Evolutionary conservation across 2,888 invertebrate genomes (phyloP).

Genomic region (Acrobeloides nanus): DNA sequence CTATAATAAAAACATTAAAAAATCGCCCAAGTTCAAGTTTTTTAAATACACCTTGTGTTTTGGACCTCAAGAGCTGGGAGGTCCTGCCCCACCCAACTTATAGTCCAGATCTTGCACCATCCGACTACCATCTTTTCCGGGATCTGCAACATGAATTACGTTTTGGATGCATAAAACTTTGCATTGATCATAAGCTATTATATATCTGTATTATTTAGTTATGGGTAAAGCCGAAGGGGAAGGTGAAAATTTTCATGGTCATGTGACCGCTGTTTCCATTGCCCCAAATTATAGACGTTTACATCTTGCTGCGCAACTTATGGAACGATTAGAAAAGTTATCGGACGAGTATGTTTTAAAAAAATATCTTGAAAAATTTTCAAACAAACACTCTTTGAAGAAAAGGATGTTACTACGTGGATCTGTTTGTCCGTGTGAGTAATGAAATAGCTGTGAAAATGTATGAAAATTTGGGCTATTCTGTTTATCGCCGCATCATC

Average conservation of each 20-base stretch:
- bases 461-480: constrained; percentile 91
- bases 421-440: constrained; percentile 92
- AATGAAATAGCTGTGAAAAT: constrained; percentile 94
- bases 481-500: constrained; percentile 86
- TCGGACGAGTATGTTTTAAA: constrained; percentile 70
- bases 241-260: constrained; percentile 95
- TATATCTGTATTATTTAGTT: constrained; percentile 62
- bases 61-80: no score
- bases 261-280: constrained; percentile 93
- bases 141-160: no score
- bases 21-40: no score
- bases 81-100: no score
- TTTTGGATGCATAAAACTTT: no score
- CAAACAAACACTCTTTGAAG: constrained; percentile 61
- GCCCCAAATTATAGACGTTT: constrained; percentile 85
- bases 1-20: no score
- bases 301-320: constrained; percentile 82
- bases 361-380: background rate
- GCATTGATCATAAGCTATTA: background rate
- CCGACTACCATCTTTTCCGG: no score
- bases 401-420: constrained; percentile 91
- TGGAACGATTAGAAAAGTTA: constrained; percentile 87
- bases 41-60: no score
- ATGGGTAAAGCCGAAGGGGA: constrained; percentile 98
- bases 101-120: no score